Percentiles rank a stretch among this genome's conserved stretches.
phyloP scores from a whole-genome alignment of 2,113 vertebrate genomes.

The Sakesphorus luctuosus region DNA sequence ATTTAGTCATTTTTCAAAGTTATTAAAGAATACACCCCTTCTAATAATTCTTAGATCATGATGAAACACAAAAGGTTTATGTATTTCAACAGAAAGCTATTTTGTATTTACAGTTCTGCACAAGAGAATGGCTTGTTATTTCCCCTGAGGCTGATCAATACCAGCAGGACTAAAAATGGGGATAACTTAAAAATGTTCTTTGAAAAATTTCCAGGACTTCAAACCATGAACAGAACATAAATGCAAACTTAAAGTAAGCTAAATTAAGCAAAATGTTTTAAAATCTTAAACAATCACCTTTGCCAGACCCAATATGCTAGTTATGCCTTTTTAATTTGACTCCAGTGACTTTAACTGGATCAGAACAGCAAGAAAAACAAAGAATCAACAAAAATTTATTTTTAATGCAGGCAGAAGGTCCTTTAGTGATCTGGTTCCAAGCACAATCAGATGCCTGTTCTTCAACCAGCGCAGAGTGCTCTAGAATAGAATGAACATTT shows the following conservation, averaged over 20 bases:
- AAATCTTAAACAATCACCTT: background rate
- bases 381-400: background rate
- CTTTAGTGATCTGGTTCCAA: background rate
- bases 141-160: slow-evolving; percentile 50
- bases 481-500: background rate
- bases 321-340: slow-evolving; percentile 2
- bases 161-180: slow-evolving; percentile 34
- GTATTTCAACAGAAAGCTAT: slow-evolving; percentile 60
- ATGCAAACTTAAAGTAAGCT: slow-evolving; percentile 16
- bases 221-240: background rate
- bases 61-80: slow-evolving; percentile 44
- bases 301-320: background rate
- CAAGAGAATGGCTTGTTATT: slow-evolving; percentile 49
- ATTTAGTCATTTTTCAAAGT: slow-evolving; percentile 55
- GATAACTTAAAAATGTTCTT: slow-evolving; percentile 20
- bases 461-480: background rate
- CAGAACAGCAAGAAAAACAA: background rate
- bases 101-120: slow-evolving; percentile 57
- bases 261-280: background rate
- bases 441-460: background rate
- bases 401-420: background rate
- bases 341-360: background rate
- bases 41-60: slow-evolving; percentile 37
- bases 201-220: slow-evolving; percentile 43
- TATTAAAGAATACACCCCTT: slow-evolving; percentile 54